Conservation (phyloP, 2,888 invertebrate species). For the Melanchra persicariae region DNA sequence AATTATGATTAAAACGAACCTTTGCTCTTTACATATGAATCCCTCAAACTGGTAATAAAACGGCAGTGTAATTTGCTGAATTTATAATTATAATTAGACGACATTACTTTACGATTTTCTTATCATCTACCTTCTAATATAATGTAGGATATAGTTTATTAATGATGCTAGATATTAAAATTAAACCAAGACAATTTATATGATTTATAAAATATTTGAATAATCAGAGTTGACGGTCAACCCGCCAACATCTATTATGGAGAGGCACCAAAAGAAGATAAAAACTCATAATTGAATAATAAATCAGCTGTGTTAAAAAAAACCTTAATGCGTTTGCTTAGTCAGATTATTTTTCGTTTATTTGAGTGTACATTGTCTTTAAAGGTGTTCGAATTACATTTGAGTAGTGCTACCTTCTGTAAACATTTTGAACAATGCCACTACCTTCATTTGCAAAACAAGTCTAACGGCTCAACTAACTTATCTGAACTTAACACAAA, state of each 20-base stretch:
- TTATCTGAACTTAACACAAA: constrained; percentile 20
- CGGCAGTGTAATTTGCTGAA: background rate
- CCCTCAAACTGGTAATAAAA: background rate
- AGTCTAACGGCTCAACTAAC: constrained; percentile 11
- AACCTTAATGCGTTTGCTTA: background rate
- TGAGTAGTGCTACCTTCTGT: background rate
- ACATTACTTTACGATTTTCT: background rate
- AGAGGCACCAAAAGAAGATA: background rate
- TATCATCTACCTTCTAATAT: background rate
- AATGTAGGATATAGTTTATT: too few relatives aligned
- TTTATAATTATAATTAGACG: background rate
- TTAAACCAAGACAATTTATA: background rate
- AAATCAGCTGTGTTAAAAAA: background rate
- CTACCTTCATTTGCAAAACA: constrained; percentile 16
- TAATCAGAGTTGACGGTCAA: background rate
- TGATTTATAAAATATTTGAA: background rate
- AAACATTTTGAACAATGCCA: background rate
- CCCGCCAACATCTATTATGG: too few relatives aligned
- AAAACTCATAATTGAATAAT: background rate
- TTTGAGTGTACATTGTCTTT: background rate
- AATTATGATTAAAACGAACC: constrained; percentile 9
- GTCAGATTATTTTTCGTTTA: background rate
- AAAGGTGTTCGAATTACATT: constrained; percentile 2
- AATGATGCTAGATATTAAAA: background rate
- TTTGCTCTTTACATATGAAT: constrained; percentile 7